phyloP scores from a whole-genome alignment of 2,113 vertebrate species.

The Alosa alosa region DNA sequence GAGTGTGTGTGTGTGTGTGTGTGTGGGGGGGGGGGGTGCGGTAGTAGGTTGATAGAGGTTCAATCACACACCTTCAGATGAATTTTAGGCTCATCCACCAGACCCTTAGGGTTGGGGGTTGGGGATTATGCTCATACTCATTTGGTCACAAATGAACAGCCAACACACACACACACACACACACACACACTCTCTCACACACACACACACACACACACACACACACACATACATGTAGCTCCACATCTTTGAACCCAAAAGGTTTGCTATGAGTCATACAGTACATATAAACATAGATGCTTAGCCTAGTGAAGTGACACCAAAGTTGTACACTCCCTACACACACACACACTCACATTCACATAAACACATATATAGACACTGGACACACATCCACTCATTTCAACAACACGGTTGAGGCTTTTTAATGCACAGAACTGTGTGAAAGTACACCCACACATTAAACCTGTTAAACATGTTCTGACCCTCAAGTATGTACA shows the following conservation, averaged over 20 bases:
- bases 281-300: too few relatives aligned
- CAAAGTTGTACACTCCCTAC: not conserved
- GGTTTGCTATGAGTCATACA: too few relatives aligned
- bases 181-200: not conserved
- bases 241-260: not conserved
- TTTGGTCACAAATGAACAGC: not conserved
- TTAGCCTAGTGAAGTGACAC: not conserved
- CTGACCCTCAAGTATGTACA: conserved; percentile 21
- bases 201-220: not conserved
- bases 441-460: conserved; percentile 3
- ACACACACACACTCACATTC: conserved; percentile 4
- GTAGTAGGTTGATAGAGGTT: not conserved
- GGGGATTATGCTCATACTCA: not conserved
- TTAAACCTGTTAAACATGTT: conserved; percentile 16
- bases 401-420: not conserved
- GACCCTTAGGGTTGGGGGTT: not conserved
- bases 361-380: not conserved
- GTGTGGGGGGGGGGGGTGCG: conserved; percentile 3
- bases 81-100: not conserved
- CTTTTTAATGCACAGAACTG: not conserved
- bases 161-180: not conserved
- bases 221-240: not conserved
- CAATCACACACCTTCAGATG: conserved; percentile 38
- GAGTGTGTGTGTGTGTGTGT: conserved; percentile 16
- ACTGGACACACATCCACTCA: not conserved